Percentiles rank a stretch among this genome's conserved stretches.
Evolutionary conservation across 1,140 invertebrate species (phyloP).

Genomic region (Chionoecetes opilio): DNA sequence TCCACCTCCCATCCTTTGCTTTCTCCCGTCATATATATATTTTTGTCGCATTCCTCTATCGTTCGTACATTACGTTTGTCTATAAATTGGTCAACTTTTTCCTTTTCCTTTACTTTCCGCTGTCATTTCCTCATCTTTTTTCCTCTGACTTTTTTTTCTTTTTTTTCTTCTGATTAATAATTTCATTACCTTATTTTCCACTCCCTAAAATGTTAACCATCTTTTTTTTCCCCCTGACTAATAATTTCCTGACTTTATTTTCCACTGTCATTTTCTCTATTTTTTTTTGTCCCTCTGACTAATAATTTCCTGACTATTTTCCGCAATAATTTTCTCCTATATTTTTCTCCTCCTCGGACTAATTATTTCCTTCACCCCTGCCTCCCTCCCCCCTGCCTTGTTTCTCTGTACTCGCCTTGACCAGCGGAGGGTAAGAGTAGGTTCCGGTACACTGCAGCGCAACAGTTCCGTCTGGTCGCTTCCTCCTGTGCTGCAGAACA

Average conservation of each 20-base stretch:
- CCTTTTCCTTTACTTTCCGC: too few species aligned
- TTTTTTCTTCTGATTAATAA: too few species aligned
- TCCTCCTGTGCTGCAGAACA: background rate
- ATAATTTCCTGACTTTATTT: too few species aligned
- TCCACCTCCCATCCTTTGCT: background rate
- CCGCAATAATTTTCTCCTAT: background rate
- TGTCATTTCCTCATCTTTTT: too few species aligned
- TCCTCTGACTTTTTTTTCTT: too few species aligned
- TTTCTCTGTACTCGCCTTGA: background rate
- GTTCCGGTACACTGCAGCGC: background rate
- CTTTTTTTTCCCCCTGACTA: too few species aligned
- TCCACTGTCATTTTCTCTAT: too few species aligned
- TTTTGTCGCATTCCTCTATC: background rate
- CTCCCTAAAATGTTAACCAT: too few species aligned
- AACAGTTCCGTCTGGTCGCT: slow-evolving; percentile 50
- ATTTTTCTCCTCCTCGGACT: background rate
- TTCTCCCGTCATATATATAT: background rate
- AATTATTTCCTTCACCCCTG: background rate
- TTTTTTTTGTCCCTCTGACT: too few species aligned
- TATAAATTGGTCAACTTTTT: too few species aligned
- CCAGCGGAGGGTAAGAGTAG: slow-evolving; percentile 65
- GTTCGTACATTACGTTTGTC: background rate
- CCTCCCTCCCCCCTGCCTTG: background rate
- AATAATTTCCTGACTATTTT: too few species aligned
- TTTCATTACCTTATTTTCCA: too few species aligned